A percentile compares a stretch with the other conserved stretches of the same genome.
Evolutionary conservation across 1,140 invertebrate genomes (phyloP).

Genomic region (Stegodyphus dumicola): DNA sequence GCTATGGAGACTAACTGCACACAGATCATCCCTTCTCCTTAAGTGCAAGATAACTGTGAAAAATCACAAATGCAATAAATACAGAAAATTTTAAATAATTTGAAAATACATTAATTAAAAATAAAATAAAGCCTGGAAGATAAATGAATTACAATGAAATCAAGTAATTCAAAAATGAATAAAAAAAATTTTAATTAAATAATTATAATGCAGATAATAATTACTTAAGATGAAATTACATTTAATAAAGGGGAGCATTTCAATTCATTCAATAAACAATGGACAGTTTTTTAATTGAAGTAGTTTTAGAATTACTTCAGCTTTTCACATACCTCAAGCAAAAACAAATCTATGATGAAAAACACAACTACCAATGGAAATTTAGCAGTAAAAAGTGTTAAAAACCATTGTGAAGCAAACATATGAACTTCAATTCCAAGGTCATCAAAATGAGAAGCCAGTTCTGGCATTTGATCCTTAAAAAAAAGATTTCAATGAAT

Average conservation of each 20-base stretch:
- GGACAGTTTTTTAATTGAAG: no score
- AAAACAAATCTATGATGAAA: conserved; percentile 95
- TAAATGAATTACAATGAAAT: no score
- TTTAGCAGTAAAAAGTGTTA: conserved; percentile 99
- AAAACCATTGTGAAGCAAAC: conserved; percentile 99
- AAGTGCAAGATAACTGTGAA: no score
- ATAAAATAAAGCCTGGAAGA: no score
- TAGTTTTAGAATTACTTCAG: no score
- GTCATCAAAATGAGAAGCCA: conserved; percentile 90
- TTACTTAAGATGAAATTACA: background rate
- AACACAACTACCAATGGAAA: conserved; percentile 98
- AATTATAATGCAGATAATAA: background rate
- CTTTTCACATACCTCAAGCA: conserved; percentile 69
- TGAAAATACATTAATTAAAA: no score
- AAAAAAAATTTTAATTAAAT: no score
- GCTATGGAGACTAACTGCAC: no score
- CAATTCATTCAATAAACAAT: background rate
- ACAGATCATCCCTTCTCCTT: no score
- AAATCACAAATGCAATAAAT: no score
- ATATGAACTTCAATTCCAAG: conserved; percentile 90
- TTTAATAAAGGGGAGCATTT: background rate
- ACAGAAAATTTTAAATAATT: no score
- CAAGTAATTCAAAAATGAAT: no score
- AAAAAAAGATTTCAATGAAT: conserved; percentile 69
- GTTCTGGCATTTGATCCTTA: conserved; percentile 88